These are phyloP conservation scores for Lapara coniferarum DNA, from an alignment of 2,888 invertebrate species.

Conservation along the genomic window DNA sequence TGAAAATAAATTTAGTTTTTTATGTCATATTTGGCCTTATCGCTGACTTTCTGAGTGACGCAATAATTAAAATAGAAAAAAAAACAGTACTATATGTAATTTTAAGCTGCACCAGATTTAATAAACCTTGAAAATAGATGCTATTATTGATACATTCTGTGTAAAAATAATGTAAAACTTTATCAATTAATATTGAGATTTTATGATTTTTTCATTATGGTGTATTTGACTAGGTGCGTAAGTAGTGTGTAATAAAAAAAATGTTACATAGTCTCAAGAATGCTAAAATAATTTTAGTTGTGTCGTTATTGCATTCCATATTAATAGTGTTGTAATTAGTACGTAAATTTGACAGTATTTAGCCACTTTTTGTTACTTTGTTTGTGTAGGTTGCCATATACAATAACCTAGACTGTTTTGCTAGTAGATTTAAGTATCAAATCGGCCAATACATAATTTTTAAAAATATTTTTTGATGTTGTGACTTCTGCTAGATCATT, in stretches of 20 bases:
- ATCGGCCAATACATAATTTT: background rate
- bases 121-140: background rate
- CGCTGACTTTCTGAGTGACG: no score
- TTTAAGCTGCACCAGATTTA: no score
- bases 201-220: background rate
- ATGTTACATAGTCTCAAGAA: background rate
- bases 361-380: background rate
- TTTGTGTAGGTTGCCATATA: conserved; percentile 5
- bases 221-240: background rate
- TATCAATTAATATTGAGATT: background rate
- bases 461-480: background rate
- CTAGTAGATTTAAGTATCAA: background rate
- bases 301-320: background rate
- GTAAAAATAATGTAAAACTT: background rate
- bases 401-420: background rate
- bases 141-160: background rate
- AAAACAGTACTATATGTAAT: no score
- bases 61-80: no score
- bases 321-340: background rate
- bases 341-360: background rate
- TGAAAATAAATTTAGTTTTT: background rate
- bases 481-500: background rate
- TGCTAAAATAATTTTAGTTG: background rate
- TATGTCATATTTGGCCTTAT: no score
- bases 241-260: background rate